Base-by-base conservation (phyloP, 2,113 vertebrate genomes). In the Clarias macrocephalus region DNA sequence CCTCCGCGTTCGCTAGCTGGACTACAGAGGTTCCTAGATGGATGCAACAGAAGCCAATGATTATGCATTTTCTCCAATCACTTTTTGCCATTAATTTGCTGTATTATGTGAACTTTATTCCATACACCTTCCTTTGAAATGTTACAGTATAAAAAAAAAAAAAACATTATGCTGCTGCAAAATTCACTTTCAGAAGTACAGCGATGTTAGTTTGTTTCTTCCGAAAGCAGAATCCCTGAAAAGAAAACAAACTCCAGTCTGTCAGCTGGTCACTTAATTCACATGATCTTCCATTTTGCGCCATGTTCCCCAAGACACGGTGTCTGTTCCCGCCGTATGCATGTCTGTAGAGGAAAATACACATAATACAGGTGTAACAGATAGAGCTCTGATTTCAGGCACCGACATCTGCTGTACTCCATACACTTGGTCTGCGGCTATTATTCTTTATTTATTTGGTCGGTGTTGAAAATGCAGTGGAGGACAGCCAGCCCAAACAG, bases 401-500 rank as follows among this genome's bases (percentile, higher is more conserved):
- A 72, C 72, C 84, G 68, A 75, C 52, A 30, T 30, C 5, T 63
- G 30, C 79, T 72, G 12, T 86, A 59, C 57, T 23, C 70, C 2
- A 16, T 59, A 77, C 85, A 86, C 76, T 80, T 59, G 59, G 62
- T 76, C 76, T 60, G 66, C 30, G 48, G 33, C 28, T 42, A 52
- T 73, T 80, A 83, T 88, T 79, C 30, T 62, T 62, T 82, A 86
- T 84, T 80, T 86, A 87, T 80, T 79, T 76, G 60, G 57, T 73
- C 23, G 37, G 79, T 80, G 83, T 82, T 85, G 89, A 88, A 88
- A 83, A 79, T 16, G 56, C 59, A 59, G 59, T 87, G 86, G 80
- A 76, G 57, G 79, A 21, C 60, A 37, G 82, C 89, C 87, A 88
- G 85, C 54, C 60, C 48, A 75, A 56, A 85, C 87, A 72, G 54